Evolutionary conservation across 2,113 vertebrate species (phyloP).

Genomic region (Rhineura floridana): DNA sequence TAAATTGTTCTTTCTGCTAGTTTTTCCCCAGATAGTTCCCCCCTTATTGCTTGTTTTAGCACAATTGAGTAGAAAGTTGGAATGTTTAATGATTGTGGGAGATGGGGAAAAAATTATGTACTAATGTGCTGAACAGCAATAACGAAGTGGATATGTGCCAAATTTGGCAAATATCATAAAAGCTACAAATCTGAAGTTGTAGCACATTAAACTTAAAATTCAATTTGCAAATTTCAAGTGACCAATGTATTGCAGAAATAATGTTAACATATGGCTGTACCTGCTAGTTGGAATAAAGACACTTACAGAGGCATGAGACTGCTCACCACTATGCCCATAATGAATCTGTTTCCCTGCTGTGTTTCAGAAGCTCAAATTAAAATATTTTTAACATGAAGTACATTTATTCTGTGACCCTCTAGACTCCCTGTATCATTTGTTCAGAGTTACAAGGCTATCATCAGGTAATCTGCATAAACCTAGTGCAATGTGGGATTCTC

Average conservation of each 20-base stretch:
- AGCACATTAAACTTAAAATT: constrained; percentile 14
- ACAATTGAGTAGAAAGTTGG: neutral
- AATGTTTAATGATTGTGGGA: neutral
- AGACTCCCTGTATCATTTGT: neutral
- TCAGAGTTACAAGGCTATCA: neutral
- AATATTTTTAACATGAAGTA: neutral
- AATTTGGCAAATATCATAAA: neutral
- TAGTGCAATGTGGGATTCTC: neutral
- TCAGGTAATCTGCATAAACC: constrained; percentile 22
- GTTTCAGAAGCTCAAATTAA: constrained; percentile 21
- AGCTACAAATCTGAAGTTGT: neutral
- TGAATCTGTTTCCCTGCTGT: neutral
- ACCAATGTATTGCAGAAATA: constrained; percentile 9
- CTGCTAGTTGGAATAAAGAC: constrained; percentile 26
- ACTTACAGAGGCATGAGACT: neutral
- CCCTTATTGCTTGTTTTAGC: neutral
- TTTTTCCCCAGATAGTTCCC: neutral
- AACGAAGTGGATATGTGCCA: neutral
- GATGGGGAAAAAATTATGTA: neutral
- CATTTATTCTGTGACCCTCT: neutral
- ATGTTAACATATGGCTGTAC: neutral
- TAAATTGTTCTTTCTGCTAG: neutral
- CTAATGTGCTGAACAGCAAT: neutral
- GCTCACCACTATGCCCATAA: neutral
- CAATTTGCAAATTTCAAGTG: constrained; percentile 26